phyloP scores from a whole-genome alignment of 2,888 invertebrate species.

The Ectropis crepuscularia region DNA sequence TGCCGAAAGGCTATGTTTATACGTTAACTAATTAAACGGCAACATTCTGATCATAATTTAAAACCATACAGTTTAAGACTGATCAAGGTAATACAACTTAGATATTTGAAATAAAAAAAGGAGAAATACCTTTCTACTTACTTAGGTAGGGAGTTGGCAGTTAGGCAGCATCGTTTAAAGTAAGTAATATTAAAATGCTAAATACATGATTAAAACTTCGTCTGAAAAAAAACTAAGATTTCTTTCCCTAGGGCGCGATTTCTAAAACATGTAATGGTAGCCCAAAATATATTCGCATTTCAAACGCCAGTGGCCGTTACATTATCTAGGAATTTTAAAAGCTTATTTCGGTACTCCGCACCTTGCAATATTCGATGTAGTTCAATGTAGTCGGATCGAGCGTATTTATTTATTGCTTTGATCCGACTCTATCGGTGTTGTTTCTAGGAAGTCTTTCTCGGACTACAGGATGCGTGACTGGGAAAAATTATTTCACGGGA shows the following conservation, averaged over 20 bases:
- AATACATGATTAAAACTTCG: too few relatives aligned
- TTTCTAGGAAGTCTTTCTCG: conserved; percentile 10
- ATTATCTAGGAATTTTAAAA: conserved; percentile 83
- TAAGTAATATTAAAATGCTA: too few relatives aligned
- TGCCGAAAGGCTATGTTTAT: too few relatives aligned
- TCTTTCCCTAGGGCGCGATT: conserved; percentile 4
- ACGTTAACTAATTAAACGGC: too few relatives aligned
- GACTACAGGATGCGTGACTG: background rate
- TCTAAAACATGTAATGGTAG: conserved; percentile 49
- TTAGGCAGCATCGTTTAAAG: too few relatives aligned
- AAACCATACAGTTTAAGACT: too few relatives aligned
- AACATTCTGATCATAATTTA: too few relatives aligned
- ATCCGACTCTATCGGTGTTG: conserved; percentile 19
- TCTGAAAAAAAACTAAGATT: background rate
- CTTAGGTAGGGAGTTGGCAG: too few relatives aligned
- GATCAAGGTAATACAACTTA: too few relatives aligned
- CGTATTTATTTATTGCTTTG: conserved; percentile 34
- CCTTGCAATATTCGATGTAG: conserved; percentile 31
- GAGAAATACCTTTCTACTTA: too few relatives aligned
- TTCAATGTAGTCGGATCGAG: conserved; percentile 22
- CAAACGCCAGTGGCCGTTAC: conserved; percentile 56
- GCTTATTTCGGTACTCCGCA: conserved; percentile 63
- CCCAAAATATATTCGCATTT: conserved; percentile 57
- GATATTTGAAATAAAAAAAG: too few relatives aligned
- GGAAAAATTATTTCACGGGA: background rate